Percentiles rank a stretch among this genome's conserved stretches.
Conservation (phyloP, 2,797 vertebrate species). For the Anableps anableps region DNA sequence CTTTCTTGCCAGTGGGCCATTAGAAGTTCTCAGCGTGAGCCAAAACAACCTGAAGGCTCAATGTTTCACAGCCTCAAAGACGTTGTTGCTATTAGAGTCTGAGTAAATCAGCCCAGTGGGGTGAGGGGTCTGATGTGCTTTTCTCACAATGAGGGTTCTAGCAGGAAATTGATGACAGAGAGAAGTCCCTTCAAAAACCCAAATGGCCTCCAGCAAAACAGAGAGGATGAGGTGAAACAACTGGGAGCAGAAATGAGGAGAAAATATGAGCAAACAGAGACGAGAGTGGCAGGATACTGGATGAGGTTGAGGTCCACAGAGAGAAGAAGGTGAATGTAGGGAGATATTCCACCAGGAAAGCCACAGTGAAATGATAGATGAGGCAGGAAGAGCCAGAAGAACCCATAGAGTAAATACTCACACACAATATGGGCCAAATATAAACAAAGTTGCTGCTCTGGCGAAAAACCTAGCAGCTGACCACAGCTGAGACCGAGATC, state of each 20-base stretch:
- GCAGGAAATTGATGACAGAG: conserved; percentile 45
- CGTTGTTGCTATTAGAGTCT: conserved; percentile 40
- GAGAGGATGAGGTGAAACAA: conserved; percentile 7
- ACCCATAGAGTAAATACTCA: conserved; percentile 16
- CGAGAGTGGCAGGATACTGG: conserved; percentile 14
- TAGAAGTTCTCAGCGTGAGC: conserved; percentile 24
- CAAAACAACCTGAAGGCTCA: conserved; percentile 23
- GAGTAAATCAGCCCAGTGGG: conserved; percentile 51
- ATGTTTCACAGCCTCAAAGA: conserved; percentile 12
- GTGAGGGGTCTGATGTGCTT: conserved; percentile 48
- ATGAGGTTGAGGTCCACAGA: conserved; percentile 16
- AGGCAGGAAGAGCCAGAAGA: conserved; percentile 12
- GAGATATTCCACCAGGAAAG: conserved; percentile 26
- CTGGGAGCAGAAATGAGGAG: not conserved
- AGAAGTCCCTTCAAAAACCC: conserved; percentile 46
- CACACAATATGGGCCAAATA: conserved; percentile 30
- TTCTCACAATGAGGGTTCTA: conserved; percentile 37
- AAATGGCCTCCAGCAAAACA: conserved; percentile 27
- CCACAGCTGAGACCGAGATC: conserved; percentile 10
- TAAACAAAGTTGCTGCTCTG: conserved; percentile 31
- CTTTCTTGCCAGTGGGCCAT: conserved; percentile 15
- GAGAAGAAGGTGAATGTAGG: conserved; percentile 17
- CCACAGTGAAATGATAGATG: conserved; percentile 54
- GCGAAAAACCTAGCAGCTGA: conserved; percentile 20
- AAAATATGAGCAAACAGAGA: conserved; percentile 1